Conservation (phyloP, 2,888 invertebrate genomes). For the Proisotoma minuta region DNA sequence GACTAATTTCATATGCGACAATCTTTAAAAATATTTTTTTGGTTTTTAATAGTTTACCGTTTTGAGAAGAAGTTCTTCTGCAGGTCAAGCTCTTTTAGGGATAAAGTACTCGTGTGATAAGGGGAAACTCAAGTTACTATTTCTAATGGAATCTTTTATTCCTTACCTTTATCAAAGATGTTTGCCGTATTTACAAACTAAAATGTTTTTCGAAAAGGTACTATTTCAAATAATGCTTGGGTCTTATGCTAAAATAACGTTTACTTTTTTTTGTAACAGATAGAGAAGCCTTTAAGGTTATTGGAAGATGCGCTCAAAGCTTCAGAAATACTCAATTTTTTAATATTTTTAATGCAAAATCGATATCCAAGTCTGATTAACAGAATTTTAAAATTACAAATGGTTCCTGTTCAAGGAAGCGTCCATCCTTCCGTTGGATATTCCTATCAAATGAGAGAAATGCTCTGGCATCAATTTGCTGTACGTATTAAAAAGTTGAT, state of each 20-base stretch:
- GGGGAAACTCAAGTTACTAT: constrained; percentile 21
- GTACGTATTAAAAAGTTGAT: constrained; percentile 16
- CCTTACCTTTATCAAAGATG: constrained; percentile 30
- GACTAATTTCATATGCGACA: background rate
- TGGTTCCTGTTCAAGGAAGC: constrained; percentile 25
- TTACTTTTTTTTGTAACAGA: constrained; percentile 10
- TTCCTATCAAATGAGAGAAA: constrained; percentile 39
- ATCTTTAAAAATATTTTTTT: background rate
- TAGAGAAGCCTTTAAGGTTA: constrained; percentile 16
- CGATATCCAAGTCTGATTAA: constrained; percentile 35
- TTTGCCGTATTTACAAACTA: background rate
- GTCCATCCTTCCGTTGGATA: constrained; percentile 31
- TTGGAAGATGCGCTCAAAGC: constrained; percentile 17
- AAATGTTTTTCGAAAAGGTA: background rate
- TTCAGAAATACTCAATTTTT: constrained; percentile 31
- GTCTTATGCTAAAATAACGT: background rate
- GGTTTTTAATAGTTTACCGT: constrained; percentile 19
- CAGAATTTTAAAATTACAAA: constrained; percentile 22
- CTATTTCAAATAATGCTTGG: background rate
- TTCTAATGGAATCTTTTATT: constrained; percentile 28
- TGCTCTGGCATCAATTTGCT: constrained; percentile 44
- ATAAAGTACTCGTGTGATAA: constrained; percentile 25
- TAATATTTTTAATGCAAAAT: constrained; percentile 38
- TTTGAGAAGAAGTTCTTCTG: constrained; percentile 14
- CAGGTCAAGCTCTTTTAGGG: constrained; percentile 31